phyloP scores from a whole-genome alignment of 1,140 invertebrate species.

The Sogatella furcifera region DNA sequence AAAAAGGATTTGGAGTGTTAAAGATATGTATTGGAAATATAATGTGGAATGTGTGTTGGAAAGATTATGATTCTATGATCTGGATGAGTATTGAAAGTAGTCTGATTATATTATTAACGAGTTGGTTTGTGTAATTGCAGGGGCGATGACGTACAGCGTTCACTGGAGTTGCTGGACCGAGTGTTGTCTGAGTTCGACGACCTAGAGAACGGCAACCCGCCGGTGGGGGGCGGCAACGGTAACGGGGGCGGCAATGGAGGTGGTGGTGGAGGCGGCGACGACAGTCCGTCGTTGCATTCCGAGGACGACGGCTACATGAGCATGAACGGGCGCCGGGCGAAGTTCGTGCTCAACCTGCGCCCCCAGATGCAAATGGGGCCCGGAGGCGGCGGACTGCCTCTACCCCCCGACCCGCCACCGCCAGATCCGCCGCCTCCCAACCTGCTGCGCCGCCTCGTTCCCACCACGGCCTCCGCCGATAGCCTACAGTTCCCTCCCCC shows the following conservation, averaged over 20 bases:
- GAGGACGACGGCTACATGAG: constrained; percentile 85
- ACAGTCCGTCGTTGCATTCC: constrained; percentile 60
- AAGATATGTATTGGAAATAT: too few relatives aligned
- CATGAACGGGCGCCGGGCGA: constrained; percentile 63
- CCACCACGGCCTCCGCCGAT: constrained; percentile 28
- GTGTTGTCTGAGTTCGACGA: constrained; percentile 82
- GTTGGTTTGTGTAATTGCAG: constrained; percentile 35
- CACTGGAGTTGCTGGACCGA: constrained; percentile 71
- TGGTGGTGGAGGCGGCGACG: constrained; percentile 37
- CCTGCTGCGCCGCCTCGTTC: constrained; percentile 48
- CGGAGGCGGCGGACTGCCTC: constrained; percentile 35
- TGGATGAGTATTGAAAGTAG: too few relatives aligned
- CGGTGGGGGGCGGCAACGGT: constrained; percentile 29
- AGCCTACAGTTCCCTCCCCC: constrained; percentile 44
- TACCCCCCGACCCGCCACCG: constrained; percentile 36
- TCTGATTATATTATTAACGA: too few relatives aligned
- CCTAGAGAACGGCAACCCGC: constrained; percentile 42
- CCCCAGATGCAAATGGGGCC: constrained; percentile 43
- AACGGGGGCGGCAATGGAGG: constrained; percentile 26
- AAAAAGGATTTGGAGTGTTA: too few relatives aligned
- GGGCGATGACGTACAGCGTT: constrained; percentile 70
- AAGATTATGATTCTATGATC: too few relatives aligned
- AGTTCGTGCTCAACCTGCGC: constrained; percentile 11
- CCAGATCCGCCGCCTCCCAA: constrained; percentile 28
- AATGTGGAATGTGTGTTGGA: too few relatives aligned